phyloP scores from a whole-genome alignment of 2,797 vertebrate genomes.

The Acanthopagrus latus region DNA sequence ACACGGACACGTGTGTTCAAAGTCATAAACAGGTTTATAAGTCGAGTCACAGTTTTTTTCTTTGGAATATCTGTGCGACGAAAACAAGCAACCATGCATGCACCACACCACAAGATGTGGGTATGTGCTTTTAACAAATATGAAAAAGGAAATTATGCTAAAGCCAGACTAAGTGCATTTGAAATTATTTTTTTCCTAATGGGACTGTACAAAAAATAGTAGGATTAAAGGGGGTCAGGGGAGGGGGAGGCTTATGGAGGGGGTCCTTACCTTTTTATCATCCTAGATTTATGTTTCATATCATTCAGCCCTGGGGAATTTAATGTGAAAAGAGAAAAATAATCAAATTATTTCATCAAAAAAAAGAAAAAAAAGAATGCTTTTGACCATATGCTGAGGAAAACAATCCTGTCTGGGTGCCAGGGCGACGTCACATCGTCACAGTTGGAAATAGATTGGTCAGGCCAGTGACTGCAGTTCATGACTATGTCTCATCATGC shows the following conservation, averaged over 20 bases:
- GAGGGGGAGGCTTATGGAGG: not conserved
- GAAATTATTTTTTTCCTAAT: not conserved
- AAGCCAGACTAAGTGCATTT: not conserved
- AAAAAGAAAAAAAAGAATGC: too few species aligned
- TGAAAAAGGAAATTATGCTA: not conserved
- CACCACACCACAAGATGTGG: not conserved
- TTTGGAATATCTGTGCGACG: not conserved
- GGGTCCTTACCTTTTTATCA: not conserved
- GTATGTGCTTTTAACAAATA: not conserved
- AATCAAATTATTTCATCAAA: not conserved
- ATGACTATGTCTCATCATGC: too few species aligned
- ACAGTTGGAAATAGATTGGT: too few species aligned
- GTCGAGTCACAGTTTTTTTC: not conserved
- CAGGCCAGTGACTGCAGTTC: too few species aligned
- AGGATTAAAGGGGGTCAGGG: not conserved
- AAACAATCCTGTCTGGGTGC: not conserved
- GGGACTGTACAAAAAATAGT: not conserved
- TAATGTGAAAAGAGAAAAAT: not conserved
- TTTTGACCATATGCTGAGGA: not conserved
- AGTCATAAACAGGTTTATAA: conserved; percentile 5
- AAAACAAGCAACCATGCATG: not conserved
- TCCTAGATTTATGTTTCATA: not conserved
- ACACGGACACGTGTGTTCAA: not conserved
- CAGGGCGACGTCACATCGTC: too few species aligned
- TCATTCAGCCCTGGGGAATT: not conserved